These are phyloP conservation scores for Ophion costatus DNA, from an alignment of 2,888 invertebrate genomes.

Conservation along the genomic window DNA sequence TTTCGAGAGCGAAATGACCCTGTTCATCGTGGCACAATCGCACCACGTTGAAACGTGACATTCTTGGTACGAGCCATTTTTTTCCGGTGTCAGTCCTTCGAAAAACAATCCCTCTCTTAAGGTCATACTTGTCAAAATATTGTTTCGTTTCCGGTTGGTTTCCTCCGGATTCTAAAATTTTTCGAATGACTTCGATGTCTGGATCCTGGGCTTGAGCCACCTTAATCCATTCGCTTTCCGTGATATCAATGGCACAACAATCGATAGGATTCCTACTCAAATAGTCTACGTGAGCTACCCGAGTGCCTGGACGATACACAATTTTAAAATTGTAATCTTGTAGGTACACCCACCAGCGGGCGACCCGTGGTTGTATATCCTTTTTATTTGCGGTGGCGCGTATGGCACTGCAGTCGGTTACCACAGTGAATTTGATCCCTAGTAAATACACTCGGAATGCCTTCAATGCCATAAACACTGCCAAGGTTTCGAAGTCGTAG, in stretches of 20 bases:
- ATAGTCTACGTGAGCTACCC: no score
- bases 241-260: no score
- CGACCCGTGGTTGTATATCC: no score
- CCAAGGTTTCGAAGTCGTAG: constrained; percentile 28
- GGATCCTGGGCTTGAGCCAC: constrained; percentile 66
- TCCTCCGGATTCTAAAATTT: constrained; percentile 45
- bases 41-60: no score
- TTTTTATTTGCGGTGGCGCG: no score
- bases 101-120: neutral
- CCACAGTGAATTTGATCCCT: neutral
- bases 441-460: neutral
- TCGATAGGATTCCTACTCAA: no score
- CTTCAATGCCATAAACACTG: neutral
- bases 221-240: constrained; percentile 65
- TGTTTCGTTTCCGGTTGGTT: constrained; percentile 44
- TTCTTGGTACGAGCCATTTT: no score
- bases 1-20: neutral
- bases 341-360: no score
- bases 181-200: constrained; percentile 58
- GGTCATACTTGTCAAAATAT: neutral
- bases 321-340: constrained; percentile 66
- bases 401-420: constrained; percentile 34
- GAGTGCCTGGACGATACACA: neutral
- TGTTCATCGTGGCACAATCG: neutral
- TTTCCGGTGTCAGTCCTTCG: no score